Base-by-base conservation (phyloP, 2,797 vertebrate species). In the Champsocephalus esox region DNA sequence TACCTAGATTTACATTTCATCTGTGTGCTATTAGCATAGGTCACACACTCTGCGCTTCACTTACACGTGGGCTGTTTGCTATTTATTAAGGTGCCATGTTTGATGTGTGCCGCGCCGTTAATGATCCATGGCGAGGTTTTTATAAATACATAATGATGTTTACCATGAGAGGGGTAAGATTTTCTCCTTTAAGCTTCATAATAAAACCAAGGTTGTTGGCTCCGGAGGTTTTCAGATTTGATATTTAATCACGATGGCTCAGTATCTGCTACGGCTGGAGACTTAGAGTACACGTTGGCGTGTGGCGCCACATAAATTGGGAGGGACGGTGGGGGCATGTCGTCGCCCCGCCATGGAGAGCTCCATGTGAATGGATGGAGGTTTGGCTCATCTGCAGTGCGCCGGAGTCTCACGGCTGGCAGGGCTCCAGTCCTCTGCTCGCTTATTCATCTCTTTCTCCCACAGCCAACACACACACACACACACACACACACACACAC, bases 381-480 rank as follows among this genome's bases (percentile, higher is more conserved):
- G 88, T 77, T 87, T 83, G 83, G 80, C 90, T 92, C 86, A 89
- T 93, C 92, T 94, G 92, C 92, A 92, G 88, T 90, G 91, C 80
- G 86, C 86, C 88, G 75, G 82, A 88, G 90, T 91, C 89, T 90
- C 84, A 50, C 75, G 59, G 65, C 79, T 93, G 93, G 91, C 92
- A 90, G 66, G 49, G 69, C 58, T 91, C 89, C 92, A 92, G 86
- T 79, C 63, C 91, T 87, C 79, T 66, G 72, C 83, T 88, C 66
- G 75, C 87, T 90, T 90, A 89, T 92, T 92, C 89, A 91, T 90
- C 90, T 79, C 84, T 87, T 85, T 89, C 80, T 89, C 82, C 79
- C 79, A 85, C 81, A 83, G 85, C 84, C 81, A 84, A 89, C 81
- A 62, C 12, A 54, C 68, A 75, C 84, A 65, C 61, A 44, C 52